Evolutionary conservation across 2,888 invertebrate genomes (phyloP), one percentile per base, ranked within the genome.

Genomic region (Lasioglossum calceatum): DNA sequence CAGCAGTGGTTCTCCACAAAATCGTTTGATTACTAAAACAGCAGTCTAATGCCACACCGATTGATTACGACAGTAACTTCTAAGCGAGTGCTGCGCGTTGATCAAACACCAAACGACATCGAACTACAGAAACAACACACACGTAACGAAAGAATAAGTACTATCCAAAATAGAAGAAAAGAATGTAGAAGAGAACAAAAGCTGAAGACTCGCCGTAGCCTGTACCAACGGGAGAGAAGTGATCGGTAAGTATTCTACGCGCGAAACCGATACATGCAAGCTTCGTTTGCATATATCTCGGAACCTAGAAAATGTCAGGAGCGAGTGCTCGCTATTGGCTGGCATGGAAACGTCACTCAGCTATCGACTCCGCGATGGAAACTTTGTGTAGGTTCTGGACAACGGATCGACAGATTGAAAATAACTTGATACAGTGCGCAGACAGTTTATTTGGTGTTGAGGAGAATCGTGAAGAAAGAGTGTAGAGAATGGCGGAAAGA

Each of bases 331-430:
- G 94, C 94, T 89, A 92, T 91, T 92, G 92, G 93, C 93, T 93
- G 93, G 94, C 95, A 95, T 94, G 95, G 95, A 95, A 93, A 92
- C 94, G 92, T 94, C 95, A 92, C 93, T 95, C 95, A 95, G 94
- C 93, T 95, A 95, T 93, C 91, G 95, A 95, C 95, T 95, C 95
- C 94, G 89, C 95, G 92, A 91, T 79, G 76, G 87, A 86, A 89
- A 84, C 79, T 84, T 88, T 71, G 74, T 44, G 23, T 23, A 77
- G 88, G 70, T 77, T 85, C 64, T 81, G 87, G 79, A 81, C 73
- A 58, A 74, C 70, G 84, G 85, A 86, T 81, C 77, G 86, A 81
- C 82, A 64, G 86, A 86, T 86, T 86, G 85, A 72, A 83, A 89
- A 86, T 84, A 81, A 84, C 81, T 79, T 77, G 84, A 89, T 84